phyloP scores from a whole-genome alignment of 2,797 vertebrate species.

The Siniperca scherzeri region DNA sequence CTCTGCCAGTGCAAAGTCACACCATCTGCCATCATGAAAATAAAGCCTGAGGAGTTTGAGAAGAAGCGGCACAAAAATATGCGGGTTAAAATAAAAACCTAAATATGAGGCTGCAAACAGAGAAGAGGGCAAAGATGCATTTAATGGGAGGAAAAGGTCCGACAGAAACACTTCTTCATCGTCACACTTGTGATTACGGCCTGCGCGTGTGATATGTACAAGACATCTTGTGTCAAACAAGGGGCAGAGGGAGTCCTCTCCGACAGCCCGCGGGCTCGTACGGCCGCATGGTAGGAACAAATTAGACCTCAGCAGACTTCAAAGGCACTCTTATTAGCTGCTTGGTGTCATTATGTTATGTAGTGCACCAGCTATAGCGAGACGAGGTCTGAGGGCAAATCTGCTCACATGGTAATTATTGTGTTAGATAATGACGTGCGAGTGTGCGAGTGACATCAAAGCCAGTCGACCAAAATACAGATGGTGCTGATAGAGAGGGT shows the following conservation, averaged over 20 bases:
- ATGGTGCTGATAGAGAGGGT: neutral
- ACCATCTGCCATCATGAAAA: conserved; percentile 2
- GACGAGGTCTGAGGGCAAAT: conserved; percentile 41
- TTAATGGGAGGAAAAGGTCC: neutral
- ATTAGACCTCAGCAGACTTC: conserved; percentile 64
- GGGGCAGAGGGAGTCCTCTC: conserved; percentile 14
- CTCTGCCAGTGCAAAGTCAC: conserved; percentile 1
- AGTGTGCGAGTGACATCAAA: conserved; percentile 44
- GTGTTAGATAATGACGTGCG: conserved; percentile 53
- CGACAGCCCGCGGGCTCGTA: conserved; percentile 11
- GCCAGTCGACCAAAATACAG: conserved; percentile 23
- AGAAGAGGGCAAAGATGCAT: neutral
- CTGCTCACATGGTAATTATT: conserved; percentile 57
- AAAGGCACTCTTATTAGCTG: conserved; percentile 50
- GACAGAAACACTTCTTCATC: conserved; percentile 2
- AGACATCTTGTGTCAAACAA: conserved; percentile 14
- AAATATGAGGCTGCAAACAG: neutral
- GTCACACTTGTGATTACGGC: conserved; percentile 6
- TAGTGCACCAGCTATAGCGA: conserved; percentile 12
- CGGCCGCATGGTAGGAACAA: conserved; percentile 50
- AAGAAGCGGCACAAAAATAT: neutral
- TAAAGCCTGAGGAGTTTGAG: neutral
- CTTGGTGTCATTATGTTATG: conserved; percentile 27
- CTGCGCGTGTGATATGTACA: conserved; percentile 6
- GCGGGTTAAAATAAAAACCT: neutral